Evolutionary conservation across 2,797 vertebrate genomes (phyloP).

Genomic region (Oophaga sylvatica): DNA sequence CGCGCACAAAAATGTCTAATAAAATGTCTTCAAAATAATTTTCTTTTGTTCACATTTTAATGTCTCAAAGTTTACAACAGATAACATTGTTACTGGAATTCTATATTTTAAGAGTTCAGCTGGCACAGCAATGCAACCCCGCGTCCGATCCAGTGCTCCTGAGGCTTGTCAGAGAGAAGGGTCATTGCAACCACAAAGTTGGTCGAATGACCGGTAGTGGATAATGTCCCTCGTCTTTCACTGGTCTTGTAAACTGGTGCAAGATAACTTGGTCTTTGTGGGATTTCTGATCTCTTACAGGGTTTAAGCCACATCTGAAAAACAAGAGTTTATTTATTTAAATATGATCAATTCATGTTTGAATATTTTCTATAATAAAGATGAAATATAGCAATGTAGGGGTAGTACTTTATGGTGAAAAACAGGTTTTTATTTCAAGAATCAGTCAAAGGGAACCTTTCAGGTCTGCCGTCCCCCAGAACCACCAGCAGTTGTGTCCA

Average conservation of each 20-base stretch:
- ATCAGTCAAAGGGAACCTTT: no score
- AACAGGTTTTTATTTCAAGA: no score
- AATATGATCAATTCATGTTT: neutral
- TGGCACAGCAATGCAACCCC: conserved; percentile 86
- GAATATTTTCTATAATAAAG: neutral
- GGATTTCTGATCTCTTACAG: conserved; percentile 77
- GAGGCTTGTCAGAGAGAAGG: conserved; percentile 75
- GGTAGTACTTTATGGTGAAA: neutral
- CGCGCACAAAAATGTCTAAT: conserved; percentile 76
- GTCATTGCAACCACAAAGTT: conserved; percentile 85
- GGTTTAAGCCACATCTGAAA: conserved; percentile 88
- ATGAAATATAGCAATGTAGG: neutral
- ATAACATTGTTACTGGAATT: neutral
- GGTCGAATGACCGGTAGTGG: conserved; percentile 87
- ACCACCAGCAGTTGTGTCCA: no score
- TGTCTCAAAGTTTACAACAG: neutral
- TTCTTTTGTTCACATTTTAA: neutral
- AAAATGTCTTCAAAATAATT: conserved; percentile 70
- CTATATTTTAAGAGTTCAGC: conserved; percentile 75
- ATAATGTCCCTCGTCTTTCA: conserved; percentile 84
- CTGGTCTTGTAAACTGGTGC: conserved; percentile 87
- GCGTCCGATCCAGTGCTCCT: conserved; percentile 84
- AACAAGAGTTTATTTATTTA: neutral
- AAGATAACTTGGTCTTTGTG: conserved; percentile 77
- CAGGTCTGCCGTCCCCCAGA: no score